Percentiles rank a stretch among this genome's conserved stretches.
Evolutionary conservation across 2,113 vertebrate species (phyloP).

Genomic region (Sakesphorus luctuosus): DNA sequence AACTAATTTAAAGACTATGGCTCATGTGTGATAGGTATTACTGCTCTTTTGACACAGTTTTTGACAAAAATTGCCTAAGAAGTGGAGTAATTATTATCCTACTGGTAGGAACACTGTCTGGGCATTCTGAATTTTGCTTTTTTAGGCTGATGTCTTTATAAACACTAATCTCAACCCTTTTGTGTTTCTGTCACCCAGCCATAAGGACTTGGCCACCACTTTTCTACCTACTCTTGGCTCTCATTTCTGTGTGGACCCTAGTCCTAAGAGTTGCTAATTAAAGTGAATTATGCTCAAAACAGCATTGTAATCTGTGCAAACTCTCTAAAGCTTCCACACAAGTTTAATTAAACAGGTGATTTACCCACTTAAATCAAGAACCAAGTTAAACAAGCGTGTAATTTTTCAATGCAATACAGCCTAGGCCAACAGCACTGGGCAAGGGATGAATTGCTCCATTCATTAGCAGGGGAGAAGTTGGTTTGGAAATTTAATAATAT

Average conservation of each 20-base stretch:
- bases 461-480: not conserved
- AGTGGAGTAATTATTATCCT: not conserved
- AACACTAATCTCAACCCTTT: not conserved
- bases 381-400: not conserved
- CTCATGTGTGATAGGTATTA: not conserved
- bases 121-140: not conserved
- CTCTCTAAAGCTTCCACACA: not conserved
- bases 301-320: not conserved
- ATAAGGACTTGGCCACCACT: not conserved
- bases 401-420: accelerated
- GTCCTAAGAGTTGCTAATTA: not conserved
- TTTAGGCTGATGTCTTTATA: not conserved
- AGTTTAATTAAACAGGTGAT: not conserved
- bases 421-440: not conserved
- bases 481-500: not conserved
- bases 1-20: constrained; percentile 29
- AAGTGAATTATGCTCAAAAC: not conserved
- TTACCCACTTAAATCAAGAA: not conserved
- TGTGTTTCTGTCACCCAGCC: not conserved
- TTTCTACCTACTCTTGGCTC: not conserved
- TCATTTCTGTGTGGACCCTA: not conserved
- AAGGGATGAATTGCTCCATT: not conserved
- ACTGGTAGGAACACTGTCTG: not conserved
- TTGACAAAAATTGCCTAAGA: not conserved
- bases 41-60: constrained; percentile 16